Evolutionary conservation across 2,113 vertebrate genomes (phyloP), one percentile per base, ranked within the genome.

Genomic region (Excalfactoria chinensis): DNA sequence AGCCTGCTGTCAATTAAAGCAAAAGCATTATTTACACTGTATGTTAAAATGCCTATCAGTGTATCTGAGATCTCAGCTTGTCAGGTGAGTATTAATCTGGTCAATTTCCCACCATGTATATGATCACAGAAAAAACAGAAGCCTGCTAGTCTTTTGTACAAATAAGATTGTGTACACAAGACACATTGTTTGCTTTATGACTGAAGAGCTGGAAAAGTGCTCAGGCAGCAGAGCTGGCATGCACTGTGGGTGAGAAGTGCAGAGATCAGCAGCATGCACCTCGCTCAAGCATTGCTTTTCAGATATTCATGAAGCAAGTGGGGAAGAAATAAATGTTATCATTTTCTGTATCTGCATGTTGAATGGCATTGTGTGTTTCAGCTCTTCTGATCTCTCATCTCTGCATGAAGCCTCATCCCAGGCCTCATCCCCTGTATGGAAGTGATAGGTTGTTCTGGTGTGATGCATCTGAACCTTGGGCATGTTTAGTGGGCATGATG

Each of bases 201-300:
- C 48, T 58, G 60, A 96, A 96, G 86, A 95, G 78, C 48, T 81
- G 77, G 86, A 49, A 86, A 86, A 95, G 80, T 81, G 91, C 91
- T 82, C 2, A 71, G 90, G 72, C 75, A 92, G 69, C 20, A 0
- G 73, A 41, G 95, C 80, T 91, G 93, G 48, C 87, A 69, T 4
- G 25, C 25, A 0, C 66, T 9, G 87, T 41, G 84, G 74, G 83
- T 75, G 86, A 73, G 69, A 93, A 74, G 90, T 1, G 13, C 43
- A 8, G 48, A 51, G 83, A 70, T 59, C 1, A 1, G 22, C 62
- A 2, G 19, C 2, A 1, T 34, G 35, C 14, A 8, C 26, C 51
- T 53, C 26, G 28, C 26, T 15, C 25, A 53, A 60, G 18, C 34
- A 8, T 46, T 32, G 71, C 60, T 88, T 70, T 62, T 43, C 28